Evolutionary conservation across 1,140 invertebrate genomes (phyloP).

Genomic region (Plutomurus gul): DNA sequence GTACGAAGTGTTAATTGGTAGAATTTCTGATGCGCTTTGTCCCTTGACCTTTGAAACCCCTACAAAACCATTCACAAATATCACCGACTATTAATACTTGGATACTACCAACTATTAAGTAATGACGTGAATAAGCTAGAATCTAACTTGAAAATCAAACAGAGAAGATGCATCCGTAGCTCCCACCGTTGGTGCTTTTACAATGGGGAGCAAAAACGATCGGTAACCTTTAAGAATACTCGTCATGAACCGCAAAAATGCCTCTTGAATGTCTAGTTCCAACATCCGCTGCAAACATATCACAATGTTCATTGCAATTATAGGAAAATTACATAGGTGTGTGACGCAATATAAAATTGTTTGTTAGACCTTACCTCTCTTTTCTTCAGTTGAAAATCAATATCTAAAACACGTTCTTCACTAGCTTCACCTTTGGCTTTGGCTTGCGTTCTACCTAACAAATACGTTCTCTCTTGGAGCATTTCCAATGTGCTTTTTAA

Average conservation of each 20-base stretch:
- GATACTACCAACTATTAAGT: neutral
- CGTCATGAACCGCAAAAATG: slow-evolving; percentile 95
- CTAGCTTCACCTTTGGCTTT: slow-evolving; percentile 61
- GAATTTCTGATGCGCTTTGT: slow-evolving; percentile 88
- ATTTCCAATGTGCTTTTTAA: slow-evolving; percentile 74
- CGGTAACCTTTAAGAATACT: slow-evolving; percentile 90
- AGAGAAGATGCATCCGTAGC: slow-evolving; percentile 93
- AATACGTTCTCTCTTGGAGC: slow-evolving; percentile 66
- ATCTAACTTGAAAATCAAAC: slow-evolving; percentile 85
- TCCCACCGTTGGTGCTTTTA: slow-evolving; percentile 86
- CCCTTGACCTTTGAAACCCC: slow-evolving; percentile 68
- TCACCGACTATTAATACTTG: neutral
- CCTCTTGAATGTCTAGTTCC: slow-evolving; percentile 94
- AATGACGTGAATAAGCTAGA: neutral
- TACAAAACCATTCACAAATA: slow-evolving; percentile 46
- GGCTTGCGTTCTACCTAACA: slow-evolving; percentile 56
- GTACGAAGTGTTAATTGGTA: slow-evolving; percentile 86
- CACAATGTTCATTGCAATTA: no score
- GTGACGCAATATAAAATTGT: neutral
- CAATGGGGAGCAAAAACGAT: slow-evolving; percentile 88
- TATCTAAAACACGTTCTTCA: slow-evolving; percentile 66
- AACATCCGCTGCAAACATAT: slow-evolving; percentile 67
- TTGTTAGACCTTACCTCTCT: slow-evolving; percentile 64
- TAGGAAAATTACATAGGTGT: neutral
- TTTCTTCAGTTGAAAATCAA: slow-evolving; percentile 72